phyloP scores from a whole-genome alignment of 2,797 vertebrate species.

The Cirrhinus mrigala region DNA sequence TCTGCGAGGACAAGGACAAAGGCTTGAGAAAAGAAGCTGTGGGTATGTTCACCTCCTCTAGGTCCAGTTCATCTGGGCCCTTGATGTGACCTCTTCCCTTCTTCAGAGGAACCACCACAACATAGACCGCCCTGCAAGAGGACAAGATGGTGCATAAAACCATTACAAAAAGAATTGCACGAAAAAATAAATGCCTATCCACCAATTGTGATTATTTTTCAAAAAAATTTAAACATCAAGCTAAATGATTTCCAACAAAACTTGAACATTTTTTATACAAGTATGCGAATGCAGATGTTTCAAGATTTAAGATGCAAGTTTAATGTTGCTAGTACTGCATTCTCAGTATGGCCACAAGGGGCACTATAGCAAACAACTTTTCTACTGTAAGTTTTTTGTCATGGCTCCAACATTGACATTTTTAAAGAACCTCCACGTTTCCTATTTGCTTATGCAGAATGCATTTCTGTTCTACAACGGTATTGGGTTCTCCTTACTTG shows the following conservation, averaged over 20 bases:
- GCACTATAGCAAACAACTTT: background rate
- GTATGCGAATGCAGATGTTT: background rate
- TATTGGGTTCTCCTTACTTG: constrained; percentile 79
- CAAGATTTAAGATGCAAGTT: background rate
- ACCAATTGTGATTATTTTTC: too few species aligned
- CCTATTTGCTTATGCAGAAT: background rate
- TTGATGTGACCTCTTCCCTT: constrained; percentile 83
- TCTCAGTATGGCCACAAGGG: background rate
- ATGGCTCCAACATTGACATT: background rate
- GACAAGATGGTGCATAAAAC: background rate
- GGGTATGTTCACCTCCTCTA: constrained; percentile 88
- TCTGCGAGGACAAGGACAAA: constrained; percentile 19
- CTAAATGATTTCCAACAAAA: background rate
- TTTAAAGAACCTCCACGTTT: background rate
- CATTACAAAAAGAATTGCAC: background rate
- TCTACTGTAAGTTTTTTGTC: background rate
- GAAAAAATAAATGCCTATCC: too few species aligned
- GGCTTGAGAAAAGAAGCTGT: constrained; percentile 8
- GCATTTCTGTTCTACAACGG: background rate
- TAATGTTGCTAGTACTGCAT: background rate
- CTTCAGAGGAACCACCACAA: constrained; percentile 92
- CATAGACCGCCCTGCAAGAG: constrained; percentile 86
- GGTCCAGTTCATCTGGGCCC: constrained; percentile 95
- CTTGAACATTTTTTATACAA: background rate
- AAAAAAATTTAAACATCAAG: background rate